phyloP scores from a whole-genome alignment of 2,113 vertebrate genomes.

The Antechinus stuartii region DNA sequence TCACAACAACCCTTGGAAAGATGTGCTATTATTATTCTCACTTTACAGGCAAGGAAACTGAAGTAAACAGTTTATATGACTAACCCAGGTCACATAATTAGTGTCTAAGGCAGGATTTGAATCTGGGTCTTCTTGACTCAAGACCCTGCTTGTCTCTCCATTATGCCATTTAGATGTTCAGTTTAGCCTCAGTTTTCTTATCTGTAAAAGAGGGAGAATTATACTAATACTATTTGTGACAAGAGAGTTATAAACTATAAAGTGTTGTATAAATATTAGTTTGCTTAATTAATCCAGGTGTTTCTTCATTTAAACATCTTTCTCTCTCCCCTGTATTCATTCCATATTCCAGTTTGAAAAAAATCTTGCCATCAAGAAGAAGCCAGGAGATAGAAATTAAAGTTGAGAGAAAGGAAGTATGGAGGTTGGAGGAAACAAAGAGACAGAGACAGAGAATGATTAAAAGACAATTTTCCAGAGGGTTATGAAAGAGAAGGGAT shows the following conservation, averaged over 20 bases:
- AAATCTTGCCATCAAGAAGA: too few species aligned
- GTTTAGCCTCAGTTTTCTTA: neutral
- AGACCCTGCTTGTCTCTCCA: neutral
- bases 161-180: neutral
- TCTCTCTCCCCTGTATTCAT: neutral
- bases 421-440: too few species aligned
- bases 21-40: neutral
- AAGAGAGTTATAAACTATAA: neutral
- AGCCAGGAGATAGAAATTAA: too few species aligned
- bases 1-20: neutral
- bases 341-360: neutral
- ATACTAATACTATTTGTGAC: neutral
- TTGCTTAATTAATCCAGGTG: neutral
- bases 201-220: neutral
- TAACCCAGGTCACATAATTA: neutral
- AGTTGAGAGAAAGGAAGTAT: too few species aligned
- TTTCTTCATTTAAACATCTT: neutral
- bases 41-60: neutral
- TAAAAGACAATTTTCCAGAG: too few species aligned
- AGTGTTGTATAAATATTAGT: neutral
- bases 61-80: neutral
- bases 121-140: neutral
- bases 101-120: neutral
- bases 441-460: too few species aligned
- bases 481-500: too few species aligned